Conservation (phyloP, 2,888 invertebrate genomes). For the Plusia festucae region DNA sequence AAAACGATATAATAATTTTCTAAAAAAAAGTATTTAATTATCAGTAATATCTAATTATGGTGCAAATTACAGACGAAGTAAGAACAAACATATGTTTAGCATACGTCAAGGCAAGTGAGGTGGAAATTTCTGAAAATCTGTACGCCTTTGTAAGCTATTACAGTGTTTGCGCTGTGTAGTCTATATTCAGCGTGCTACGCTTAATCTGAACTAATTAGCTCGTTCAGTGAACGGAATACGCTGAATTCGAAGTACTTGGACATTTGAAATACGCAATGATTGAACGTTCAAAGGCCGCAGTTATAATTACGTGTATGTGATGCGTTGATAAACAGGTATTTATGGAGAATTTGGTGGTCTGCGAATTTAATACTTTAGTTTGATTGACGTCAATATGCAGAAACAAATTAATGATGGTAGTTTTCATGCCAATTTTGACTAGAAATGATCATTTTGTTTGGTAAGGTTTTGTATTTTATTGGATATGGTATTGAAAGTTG, state of each 20-base stretch:
- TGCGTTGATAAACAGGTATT: background rate
- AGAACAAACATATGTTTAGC: background rate
- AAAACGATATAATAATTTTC: too few species aligned
- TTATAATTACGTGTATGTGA: background rate
- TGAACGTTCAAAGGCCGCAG: background rate
- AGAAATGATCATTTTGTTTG: too few species aligned
- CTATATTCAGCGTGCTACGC: background rate
- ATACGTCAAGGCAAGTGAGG: background rate
- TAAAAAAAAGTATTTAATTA: too few species aligned
- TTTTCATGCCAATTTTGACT: too few species aligned
- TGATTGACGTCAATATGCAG: too few species aligned
- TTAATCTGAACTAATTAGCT: constrained; percentile 6
- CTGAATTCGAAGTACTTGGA: constrained; percentile 6
- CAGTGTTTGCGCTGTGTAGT: background rate
- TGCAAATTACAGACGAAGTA: background rate
- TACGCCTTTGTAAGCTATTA: background rate
- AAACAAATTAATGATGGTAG: too few species aligned
- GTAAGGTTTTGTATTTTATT: too few species aligned
- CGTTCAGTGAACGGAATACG: constrained; percentile 3
- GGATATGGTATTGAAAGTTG: too few species aligned
- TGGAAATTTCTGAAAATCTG: constrained; percentile 4
- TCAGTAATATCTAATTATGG: background rate
- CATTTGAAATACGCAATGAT: constrained; percentile 5
- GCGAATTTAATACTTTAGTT: background rate
- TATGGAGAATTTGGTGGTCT: constrained; percentile 2